Evolutionary conservation across 2,113 vertebrate genomes (phyloP).

Genomic region (Sigmodon hispidus): DNA sequence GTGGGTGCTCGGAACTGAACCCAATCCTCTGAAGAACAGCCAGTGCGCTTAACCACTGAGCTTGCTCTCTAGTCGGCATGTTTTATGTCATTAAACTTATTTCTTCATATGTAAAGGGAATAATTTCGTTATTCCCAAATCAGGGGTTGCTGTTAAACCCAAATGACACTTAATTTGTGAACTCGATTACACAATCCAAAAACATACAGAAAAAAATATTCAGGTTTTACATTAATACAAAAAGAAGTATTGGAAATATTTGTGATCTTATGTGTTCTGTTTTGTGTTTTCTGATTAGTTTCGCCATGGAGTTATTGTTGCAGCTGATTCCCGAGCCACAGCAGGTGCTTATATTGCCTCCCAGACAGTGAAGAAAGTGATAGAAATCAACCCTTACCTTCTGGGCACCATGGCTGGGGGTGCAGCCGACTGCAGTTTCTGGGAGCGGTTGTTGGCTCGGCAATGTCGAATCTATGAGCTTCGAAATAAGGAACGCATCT

Average conservation of each 20-base stretch:
- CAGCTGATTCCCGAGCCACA: constrained; percentile 94
- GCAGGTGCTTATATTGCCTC: constrained; percentile 94
- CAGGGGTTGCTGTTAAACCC: neutral
- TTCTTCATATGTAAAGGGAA: neutral
- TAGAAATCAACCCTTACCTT: constrained; percentile 95
- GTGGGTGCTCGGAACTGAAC: neutral
- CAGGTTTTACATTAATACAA: neutral
- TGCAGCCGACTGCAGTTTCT: constrained; percentile 95
- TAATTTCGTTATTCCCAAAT: neutral
- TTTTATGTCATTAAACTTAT: neutral
- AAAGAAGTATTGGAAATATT: neutral
- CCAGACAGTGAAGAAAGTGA: constrained; percentile 95
- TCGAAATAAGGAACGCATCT: constrained; percentile 96
- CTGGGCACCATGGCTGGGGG: constrained; percentile 96
- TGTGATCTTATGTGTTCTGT: neutral
- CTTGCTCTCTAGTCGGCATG: neutral
- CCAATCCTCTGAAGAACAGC: neutral
- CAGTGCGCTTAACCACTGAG: neutral
- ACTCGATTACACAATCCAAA: neutral
- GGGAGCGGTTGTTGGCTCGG: constrained; percentile 93
- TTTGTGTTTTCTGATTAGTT: constrained; percentile 85
- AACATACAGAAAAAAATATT: neutral
- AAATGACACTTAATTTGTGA: neutral
- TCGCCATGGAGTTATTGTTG: constrained; percentile 92
- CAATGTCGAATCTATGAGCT: constrained; percentile 96